phyloP scores from a whole-genome alignment of 2,888 invertebrate species.

The Smittia sp. region DNA sequence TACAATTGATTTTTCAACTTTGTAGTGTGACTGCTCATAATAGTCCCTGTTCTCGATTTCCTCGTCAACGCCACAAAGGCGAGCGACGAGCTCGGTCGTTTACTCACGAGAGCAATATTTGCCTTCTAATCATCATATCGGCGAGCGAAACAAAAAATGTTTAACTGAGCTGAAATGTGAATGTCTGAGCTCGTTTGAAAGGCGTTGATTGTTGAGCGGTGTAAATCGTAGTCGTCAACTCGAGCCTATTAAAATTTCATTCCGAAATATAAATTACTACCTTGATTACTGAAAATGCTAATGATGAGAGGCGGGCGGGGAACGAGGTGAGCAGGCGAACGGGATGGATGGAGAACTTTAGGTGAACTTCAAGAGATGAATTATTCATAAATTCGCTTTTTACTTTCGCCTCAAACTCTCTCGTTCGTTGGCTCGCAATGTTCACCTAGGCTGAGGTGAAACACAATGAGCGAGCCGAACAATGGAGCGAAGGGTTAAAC shows the following conservation, averaged over 20 bases:
- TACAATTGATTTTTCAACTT: too few species aligned
- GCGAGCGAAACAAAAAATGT: background rate
- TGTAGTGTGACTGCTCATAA: too few species aligned
- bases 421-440: background rate
- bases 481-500: too few species aligned
- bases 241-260: background rate
- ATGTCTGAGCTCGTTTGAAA: background rate
- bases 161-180: background rate
- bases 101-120: too few species aligned
- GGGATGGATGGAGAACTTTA: background rate
- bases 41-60: too few species aligned
- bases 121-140: too few species aligned
- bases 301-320: slow-evolving; percentile 27
- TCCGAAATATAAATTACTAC: background rate
- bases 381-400: slow-evolving; percentile 33
- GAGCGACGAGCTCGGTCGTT: too few species aligned
- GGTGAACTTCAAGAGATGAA: slow-evolving; percentile 15
- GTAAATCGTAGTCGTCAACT: background rate
- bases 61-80: too few species aligned
- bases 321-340: background rate
- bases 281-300: slow-evolving; percentile 32
- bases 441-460: too few species aligned
- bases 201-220: slow-evolving; percentile 21
- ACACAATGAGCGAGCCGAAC: too few species aligned
- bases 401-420: background rate